These are phyloP conservation scores for Mastomys natalensis DNA, from an alignment of 2,113 vertebrate genomes.

Conservation along the genomic window DNA sequence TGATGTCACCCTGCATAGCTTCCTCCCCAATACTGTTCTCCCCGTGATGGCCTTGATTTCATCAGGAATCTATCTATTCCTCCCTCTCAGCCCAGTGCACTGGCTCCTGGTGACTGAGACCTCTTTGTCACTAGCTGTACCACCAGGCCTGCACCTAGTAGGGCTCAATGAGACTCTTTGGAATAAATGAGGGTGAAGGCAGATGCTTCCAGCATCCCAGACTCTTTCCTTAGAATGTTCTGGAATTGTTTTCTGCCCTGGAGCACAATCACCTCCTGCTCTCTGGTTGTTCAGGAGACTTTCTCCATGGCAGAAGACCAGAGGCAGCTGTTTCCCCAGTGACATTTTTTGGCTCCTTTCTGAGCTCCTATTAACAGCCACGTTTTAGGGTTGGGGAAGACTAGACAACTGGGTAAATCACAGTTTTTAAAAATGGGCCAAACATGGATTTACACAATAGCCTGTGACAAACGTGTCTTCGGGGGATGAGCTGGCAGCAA, in stretches of 20 bases:
- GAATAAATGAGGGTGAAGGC: neutral
- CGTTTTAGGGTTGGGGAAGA: conserved; percentile 78
- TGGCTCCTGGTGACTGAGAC: accelerated
- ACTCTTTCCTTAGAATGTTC: neutral
- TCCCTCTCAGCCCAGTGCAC: neutral
- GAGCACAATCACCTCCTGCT: accelerated
- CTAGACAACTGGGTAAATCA: conserved; percentile 86
- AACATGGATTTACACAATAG: conserved; percentile 85
- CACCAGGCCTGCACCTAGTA: neutral
- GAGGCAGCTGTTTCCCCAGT: neutral
- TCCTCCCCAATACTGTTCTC: neutral
- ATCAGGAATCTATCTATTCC: neutral
- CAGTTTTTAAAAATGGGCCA: conserved; percentile 80
- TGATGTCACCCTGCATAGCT: accelerated
- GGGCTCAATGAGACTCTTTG: neutral
- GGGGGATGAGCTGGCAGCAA: conserved; percentile 85
- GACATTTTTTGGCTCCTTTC: conserved; percentile 70
- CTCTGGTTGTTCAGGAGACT: neutral
- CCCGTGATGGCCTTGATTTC: accelerated
- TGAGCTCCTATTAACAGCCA: conserved; percentile 72
- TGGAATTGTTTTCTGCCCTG: neutral
- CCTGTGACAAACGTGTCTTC: conserved; percentile 83
- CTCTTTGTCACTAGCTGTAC: neutral
- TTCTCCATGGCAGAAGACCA: neutral
- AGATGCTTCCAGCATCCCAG: neutral